Conservation (phyloP, 1,140 invertebrate species). For the Tetraneura akinire region DNA sequence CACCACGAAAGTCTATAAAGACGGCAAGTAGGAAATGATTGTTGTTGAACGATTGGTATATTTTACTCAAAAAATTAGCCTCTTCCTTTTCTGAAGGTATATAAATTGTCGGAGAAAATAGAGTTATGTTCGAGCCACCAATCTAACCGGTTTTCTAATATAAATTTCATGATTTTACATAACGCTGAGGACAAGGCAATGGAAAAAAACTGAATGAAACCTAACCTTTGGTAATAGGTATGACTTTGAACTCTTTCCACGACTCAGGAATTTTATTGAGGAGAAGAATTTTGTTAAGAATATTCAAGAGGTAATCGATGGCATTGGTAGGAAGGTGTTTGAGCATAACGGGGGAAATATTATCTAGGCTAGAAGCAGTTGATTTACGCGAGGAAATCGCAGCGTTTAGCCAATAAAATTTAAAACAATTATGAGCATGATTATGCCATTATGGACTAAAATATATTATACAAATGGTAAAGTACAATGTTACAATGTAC, state of each 20-base stretch:
- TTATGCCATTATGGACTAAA: too few species aligned
- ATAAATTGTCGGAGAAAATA: slow-evolving; percentile 5
- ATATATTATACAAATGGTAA: too few species aligned
- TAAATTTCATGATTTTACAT: slow-evolving; percentile 25
- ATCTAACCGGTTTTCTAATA: slow-evolving; percentile 3
- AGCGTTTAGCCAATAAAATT: too few species aligned
- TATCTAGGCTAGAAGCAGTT: not conserved
- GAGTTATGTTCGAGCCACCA: slow-evolving; percentile 16
- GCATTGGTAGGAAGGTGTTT: slow-evolving; percentile 7
- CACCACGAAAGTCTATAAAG: slow-evolving; percentile 24
- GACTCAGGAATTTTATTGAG: too few species aligned
- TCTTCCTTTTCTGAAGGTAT: slow-evolving; percentile 18
- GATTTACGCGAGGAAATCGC: slow-evolving; percentile 7
- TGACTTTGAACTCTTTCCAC: too few species aligned
- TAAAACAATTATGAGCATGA: too few species aligned
- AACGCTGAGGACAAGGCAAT: slow-evolving; percentile 23
- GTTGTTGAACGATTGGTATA: not conserved
- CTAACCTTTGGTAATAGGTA: not conserved
- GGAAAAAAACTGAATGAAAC: not conserved
- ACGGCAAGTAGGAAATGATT: not conserved
- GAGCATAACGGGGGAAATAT: slow-evolving; percentile 12
- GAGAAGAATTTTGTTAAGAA: not conserved
- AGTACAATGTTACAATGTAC: too few species aligned
- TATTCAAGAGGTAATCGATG: slow-evolving; percentile 10
- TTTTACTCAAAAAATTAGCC: not conserved